Evolutionary conservation across 2,113 vertebrate genomes (phyloP), one percentile per base, ranked within the genome.

Genomic region (Petroica traversi): DNA sequence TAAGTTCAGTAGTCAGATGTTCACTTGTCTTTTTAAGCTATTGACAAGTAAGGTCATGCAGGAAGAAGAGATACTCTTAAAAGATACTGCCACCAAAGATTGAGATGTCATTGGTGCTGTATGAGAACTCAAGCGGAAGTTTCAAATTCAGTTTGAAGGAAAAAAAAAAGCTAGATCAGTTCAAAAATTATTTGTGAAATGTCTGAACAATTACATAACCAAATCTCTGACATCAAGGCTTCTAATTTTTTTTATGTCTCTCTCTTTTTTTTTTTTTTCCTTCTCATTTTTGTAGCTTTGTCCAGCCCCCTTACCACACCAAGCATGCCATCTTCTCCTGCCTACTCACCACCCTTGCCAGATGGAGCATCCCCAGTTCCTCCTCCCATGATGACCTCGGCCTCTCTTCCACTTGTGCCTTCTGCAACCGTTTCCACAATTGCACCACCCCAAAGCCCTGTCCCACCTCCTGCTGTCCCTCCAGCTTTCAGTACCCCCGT

Each of bases 371-470:
- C 97, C 86, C 48, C 97, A 13, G 85, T 96, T 38, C 95, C 97
- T 26, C 76, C 97, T 66, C 81, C 97, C 17, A 12, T 95, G 73
- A 90, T 79, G 43, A 95, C 97, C 19, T 95, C 98, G 0, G 74
- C 73, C 8, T 92, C 97, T 5, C 59, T 98, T 76, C 90, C 98
- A 22, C 97, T 98, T 41, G 96, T 94, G 93, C 89, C 97, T 80
- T 95, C 98, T 6, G n/a, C 96, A 6, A 2, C 79, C 0, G 8
- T 85, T 62, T 94, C 85, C 57, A 76, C 95, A 12, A 67, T n/a
- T 19, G 84, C 91, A 29, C 52, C 97, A 4, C 69, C 95, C 41
- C 36, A 72, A 16, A 75, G 71, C 63, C 68, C 67, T 24, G 8
- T 31, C 23, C 72, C 71, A 58, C 95, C 92, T 81, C 85, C 31